Evolutionary conservation across 2,888 invertebrate species (phyloP), one percentile per base, ranked within the genome.

Genomic region (Priocnemis perturbator): DNA sequence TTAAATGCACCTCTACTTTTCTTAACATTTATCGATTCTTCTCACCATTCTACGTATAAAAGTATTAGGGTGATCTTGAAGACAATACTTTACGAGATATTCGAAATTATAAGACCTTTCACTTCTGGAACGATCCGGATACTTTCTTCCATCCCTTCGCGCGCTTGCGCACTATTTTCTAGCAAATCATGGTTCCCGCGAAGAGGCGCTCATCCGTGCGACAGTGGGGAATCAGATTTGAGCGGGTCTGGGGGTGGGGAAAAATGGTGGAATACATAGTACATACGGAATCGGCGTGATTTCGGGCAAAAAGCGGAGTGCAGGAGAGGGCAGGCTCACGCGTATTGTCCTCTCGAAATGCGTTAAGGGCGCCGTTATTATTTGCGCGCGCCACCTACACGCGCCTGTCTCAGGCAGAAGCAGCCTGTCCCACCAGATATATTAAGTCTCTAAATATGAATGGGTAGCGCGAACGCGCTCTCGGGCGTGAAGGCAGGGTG

Each of bases 301-400:
- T 82, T 79, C 56, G 50, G 67, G 80, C 76, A 81, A 80, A 82
- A 81, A 79, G 74, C 65, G 68, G 72, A 64, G 73, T 44, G 57
- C 64, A 67, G 59, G 52, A 66, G 68, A 63, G 69, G 58, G 61
- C 59, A 3, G 17, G 50, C 1, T 55, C 47, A 53, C 23, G 52
- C 67, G 67, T 50, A 47, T 57, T 60, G 73, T 65, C 65, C 70
- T 63, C 67, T 59, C 60, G 50, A 65, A 48, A 48, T 0, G 59
- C 69, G 68, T 72, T 73, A 74, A 75, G 70, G 69, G 71, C 66
- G 67, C 79, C 73, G 69, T 78, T 77, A 82, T 81, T 80, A 76
- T 71, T 78, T 78, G 65, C 67, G 53, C n/a, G 53, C 60, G 37
- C 14, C 37, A 37, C 62, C 58, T 23, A 44, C 44, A 52, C 15